These are phyloP conservation scores for Herminia tarsipennalis DNA, from an alignment of 2,888 invertebrate species.

Conservation along the genomic window DNA sequence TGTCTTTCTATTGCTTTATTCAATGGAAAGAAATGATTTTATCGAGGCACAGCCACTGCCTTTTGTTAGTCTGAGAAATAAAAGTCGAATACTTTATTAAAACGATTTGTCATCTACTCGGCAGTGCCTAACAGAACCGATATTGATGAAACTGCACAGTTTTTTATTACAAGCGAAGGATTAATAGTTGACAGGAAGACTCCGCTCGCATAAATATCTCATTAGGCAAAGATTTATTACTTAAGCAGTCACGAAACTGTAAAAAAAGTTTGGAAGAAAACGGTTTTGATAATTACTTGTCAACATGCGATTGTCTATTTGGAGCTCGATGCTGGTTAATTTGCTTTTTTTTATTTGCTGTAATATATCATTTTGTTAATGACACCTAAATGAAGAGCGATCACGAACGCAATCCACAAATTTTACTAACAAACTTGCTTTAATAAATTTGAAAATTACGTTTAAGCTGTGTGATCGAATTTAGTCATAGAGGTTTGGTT, in stretches of 20 bases:
- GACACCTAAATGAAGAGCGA: constrained; percentile 77
- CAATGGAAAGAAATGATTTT: constrained; percentile 1
- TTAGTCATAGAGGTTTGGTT: constrained; percentile 11
- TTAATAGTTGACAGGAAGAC: constrained; percentile 79
- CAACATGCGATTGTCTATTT: constrained; percentile 84
- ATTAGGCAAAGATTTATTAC: constrained; percentile 82
- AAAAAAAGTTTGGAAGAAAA: constrained; percentile 77
- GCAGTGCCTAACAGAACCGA: constrained; percentile 39
- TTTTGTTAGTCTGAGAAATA: constrained; percentile 22
- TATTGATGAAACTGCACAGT: constrained; percentile 64
- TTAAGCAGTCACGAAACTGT: constrained; percentile 78
- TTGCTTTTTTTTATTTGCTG: constrained; percentile 71
- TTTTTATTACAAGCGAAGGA: constrained; percentile 69
- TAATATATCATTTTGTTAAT: constrained; percentile 82
- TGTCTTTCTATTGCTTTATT: too few relatives aligned
- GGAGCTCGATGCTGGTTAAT: constrained; percentile 68
- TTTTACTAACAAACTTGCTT: constrained; percentile 45
- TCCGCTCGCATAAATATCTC: constrained; percentile 82
- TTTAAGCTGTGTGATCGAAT: constrained; percentile 28
- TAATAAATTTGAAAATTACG: constrained; percentile 40
- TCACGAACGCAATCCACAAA: constrained; percentile 65
- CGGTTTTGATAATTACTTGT: constrained; percentile 82
- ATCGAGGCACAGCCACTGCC: constrained; percentile 20
- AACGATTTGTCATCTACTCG: constrained; percentile 42
- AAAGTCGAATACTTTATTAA: constrained; percentile 34